Evolutionary conservation across 2,797 vertebrate genomes (phyloP).

Genomic region (Natrix natrix): DNA sequence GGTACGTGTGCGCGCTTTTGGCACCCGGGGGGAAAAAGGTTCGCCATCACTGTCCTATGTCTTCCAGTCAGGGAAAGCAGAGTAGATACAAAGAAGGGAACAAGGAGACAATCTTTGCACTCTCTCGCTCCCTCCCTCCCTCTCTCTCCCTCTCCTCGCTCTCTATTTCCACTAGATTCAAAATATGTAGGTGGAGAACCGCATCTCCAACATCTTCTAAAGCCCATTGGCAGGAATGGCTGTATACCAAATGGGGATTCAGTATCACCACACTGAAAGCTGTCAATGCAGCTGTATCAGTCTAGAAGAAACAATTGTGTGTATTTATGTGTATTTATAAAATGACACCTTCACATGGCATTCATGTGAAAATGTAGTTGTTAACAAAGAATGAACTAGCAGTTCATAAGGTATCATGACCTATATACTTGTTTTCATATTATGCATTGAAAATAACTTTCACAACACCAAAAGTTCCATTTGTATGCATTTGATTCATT

Average conservation of each 20-base stretch:
- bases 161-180: not conserved
- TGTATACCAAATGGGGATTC: not conserved
- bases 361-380: not conserved
- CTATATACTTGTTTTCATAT: not conserved
- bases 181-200: not conserved
- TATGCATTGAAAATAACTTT: not conserved
- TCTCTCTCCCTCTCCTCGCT: too few relatives aligned
- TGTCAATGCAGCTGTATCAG: not conserved
- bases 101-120: not conserved
- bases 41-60: not conserved
- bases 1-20: too few relatives aligned
- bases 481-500: not conserved
- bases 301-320: not conserved
- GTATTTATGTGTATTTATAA: not conserved
- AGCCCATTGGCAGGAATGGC: not conserved
- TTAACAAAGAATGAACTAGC: not conserved
- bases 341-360: not conserved
- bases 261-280: not conserved
- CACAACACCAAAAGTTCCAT: not conserved
- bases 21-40: too few relatives aligned
- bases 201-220: not conserved
- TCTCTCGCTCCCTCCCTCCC: too few relatives aligned
- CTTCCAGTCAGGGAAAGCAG: not conserved
- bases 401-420: not conserved
- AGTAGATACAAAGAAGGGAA: not conserved